These are phyloP conservation scores for Ophonus ardosiacus DNA, from an alignment of 2,888 invertebrate genomes.

Conservation along the genomic window DNA sequence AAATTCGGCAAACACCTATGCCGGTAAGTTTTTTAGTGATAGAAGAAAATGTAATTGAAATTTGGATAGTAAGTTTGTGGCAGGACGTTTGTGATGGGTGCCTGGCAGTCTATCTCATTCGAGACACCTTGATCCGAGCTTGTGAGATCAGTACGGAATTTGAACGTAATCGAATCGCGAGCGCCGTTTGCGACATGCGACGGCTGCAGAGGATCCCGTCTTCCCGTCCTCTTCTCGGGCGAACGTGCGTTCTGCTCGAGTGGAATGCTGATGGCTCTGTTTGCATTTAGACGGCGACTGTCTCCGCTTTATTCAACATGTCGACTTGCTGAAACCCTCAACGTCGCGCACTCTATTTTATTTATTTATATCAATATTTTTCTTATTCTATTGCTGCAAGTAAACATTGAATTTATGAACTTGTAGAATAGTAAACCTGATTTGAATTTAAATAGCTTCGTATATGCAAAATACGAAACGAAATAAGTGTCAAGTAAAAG, in stretches of 20 bases:
- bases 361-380: conserved; percentile 34
- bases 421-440: not conserved
- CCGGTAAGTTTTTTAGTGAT: too few species aligned
- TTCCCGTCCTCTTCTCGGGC: not conserved
- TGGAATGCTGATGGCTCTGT: conserved; percentile 55
- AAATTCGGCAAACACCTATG: too few species aligned
- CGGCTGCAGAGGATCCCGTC: not conserved
- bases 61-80: conserved; percentile 27
- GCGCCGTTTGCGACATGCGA: not conserved
- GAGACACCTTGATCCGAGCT: conserved; percentile 59
- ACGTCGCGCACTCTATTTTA: conserved; percentile 15
- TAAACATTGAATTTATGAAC: conserved; percentile 41
- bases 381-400: conserved; percentile 8
- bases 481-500: not conserved
- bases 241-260: conserved; percentile 25
- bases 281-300: conserved; percentile 55
- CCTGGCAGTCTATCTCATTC: conserved; percentile 58
- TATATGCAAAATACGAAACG: not conserved
- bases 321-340: conserved; percentile 21
- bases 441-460: conserved; percentile 11
- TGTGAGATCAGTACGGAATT: conserved; percentile 59
- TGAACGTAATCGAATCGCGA: conserved; percentile 60
- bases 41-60: conserved; percentile 52
- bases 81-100: conserved; percentile 29
- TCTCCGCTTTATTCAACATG: conserved; percentile 39